These are phyloP conservation scores for Opisthograptis luteolata DNA, from an alignment of 2,888 invertebrate genomes.

Conservation along the genomic window DNA sequence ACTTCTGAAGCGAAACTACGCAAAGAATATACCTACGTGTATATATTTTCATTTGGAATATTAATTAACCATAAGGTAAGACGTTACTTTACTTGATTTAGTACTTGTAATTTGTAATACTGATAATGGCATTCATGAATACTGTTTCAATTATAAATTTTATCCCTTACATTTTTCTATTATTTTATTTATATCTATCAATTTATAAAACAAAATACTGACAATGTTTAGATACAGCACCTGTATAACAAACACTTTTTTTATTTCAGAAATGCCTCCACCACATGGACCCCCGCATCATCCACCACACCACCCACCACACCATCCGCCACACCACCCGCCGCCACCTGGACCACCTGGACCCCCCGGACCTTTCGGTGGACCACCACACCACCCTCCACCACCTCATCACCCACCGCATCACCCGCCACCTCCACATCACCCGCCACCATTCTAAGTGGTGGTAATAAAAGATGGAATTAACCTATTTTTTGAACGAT, in stretches of 20 bases:
- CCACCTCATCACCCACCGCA: conserved; percentile 25
- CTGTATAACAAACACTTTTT: no score
- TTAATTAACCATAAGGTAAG: conserved; percentile 5
- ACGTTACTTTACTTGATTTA: no score
- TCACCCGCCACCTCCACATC: conserved; percentile 19
- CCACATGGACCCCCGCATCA: conserved; percentile 37
- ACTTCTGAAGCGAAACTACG: background rate
- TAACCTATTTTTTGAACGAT: no score
- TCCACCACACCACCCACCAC: conserved; percentile 29
- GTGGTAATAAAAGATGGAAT: no score
- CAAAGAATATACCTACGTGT: background rate
- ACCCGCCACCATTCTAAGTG: conserved; percentile 2
- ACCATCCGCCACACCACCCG: conserved; percentile 28
- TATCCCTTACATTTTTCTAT: no score
- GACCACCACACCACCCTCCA: conserved; percentile 27
- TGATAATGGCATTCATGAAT: no score
- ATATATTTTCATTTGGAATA: background rate
- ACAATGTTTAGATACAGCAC: no score
- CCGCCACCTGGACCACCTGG: conserved; percentile 20
- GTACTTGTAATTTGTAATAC: no score
- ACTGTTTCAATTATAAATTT: no score
- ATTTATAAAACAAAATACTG: no score
- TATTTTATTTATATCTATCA: no score
- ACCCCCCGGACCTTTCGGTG: conserved; percentile 11
- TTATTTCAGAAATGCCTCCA: conserved; percentile 46